Evolutionary conservation across 2,113 vertebrate genomes (phyloP), one percentile per base, ranked within the genome.

Genomic region (Lota lota): DNA sequence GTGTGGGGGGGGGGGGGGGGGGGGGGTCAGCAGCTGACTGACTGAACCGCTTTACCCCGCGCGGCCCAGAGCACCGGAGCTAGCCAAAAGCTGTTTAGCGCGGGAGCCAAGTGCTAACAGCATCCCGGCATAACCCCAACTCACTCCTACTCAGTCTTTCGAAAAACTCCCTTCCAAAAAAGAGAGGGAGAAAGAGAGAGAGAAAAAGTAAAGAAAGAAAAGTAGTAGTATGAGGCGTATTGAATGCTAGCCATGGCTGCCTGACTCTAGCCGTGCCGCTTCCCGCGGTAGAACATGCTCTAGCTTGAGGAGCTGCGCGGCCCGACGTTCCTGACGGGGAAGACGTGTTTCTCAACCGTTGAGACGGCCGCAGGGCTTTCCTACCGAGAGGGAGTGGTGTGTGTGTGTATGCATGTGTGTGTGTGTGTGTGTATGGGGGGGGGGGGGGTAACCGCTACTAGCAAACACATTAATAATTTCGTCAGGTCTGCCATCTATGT

Each of bases 381-480:
- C 78, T 79, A 67, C 81, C 74, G 73, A 77, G 75, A 79, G 80
- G 77, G 86, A 79, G 79, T 77, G 77, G 68, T 74, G 64, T 20
- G 36, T 40, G 3, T 40, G 54, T 17, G 54, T 18, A 15, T n/a
- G 54, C 12, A 14, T 54, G 53, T 33, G 28, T 33, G 28, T 33
- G 28, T 33, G 28, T 33, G 28, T 33, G 28, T 33, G 28, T 33
- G 28, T 33, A 4, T n/a, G 24, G 36, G 6, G 36, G 6, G 36
- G 6, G 36, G 14, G 53, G 4, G 53, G 3, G 16, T 1, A 3
- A 18, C 4, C 53, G 5, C 18, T 22, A 17, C 67, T 68, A 7
- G 78, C 80, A 81, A 86, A 87, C 81, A 88, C 78, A 85, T 84
- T 83, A 72, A 77, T 70, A 72, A 71, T 80, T 77, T 81, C 82